A percentile compares a stretch with the other conserved stretches of the same genome.
phyloP scores from a whole-genome alignment of 1,140 invertebrate species.

The Asobara japonica region DNA sequence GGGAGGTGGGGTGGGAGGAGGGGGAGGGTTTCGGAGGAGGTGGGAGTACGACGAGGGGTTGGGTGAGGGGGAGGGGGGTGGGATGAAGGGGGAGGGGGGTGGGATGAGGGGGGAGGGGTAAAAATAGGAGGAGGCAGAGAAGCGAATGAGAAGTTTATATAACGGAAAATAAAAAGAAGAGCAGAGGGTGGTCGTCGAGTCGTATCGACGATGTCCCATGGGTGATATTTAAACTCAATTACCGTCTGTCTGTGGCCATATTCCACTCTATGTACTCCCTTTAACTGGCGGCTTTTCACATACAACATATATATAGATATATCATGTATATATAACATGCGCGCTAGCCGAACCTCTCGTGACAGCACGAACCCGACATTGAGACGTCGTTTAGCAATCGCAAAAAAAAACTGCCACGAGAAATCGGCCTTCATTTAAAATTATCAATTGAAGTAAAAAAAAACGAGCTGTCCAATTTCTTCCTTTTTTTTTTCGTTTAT shows the following conservation, averaged over 20 bases:
- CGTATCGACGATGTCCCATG: conserved; percentile 17
- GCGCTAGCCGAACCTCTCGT: neutral
- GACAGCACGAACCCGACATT: conserved; percentile 14
- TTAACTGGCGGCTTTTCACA: neutral
- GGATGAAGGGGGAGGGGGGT: too few species aligned
- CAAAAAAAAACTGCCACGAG: neutral
- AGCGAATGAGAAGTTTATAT: neutral
- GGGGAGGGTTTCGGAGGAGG: neutral
- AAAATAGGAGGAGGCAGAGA: neutral
- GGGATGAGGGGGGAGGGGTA: neutral
- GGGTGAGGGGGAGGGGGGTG: too few species aligned
- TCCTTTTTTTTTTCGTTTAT: neutral
- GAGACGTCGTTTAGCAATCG: conserved; percentile 10
- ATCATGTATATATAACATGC: conserved; percentile 9
- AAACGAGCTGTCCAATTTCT: too few species aligned
- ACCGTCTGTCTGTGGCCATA: conserved; percentile 6
- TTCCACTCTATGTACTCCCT: conserved; percentile 1
- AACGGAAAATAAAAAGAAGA: neutral
- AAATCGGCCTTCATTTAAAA: conserved; percentile 8
- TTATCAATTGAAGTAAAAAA: conserved; percentile 5
- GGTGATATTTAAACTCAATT: conserved; percentile 28
- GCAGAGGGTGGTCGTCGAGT: conserved; percentile 12
- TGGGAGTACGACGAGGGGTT: neutral
- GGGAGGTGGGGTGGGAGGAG: too few species aligned
- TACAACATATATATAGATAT: too few species aligned